These are phyloP conservation scores for Tinea semifulvella DNA, from an alignment of 2,888 invertebrate genomes.

Conservation along the genomic window DNA sequence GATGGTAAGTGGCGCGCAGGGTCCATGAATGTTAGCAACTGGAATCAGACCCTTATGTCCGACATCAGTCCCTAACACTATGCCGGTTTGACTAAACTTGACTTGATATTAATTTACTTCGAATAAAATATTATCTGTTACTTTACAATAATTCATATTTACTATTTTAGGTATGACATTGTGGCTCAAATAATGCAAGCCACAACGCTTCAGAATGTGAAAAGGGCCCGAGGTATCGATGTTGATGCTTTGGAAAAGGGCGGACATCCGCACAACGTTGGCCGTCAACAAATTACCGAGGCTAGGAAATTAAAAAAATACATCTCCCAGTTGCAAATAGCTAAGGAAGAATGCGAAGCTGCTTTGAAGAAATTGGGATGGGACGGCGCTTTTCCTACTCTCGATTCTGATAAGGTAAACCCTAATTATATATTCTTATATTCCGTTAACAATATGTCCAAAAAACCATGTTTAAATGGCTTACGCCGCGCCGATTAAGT, in stretches of 20 bases:
- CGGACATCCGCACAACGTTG: constrained; percentile 63
- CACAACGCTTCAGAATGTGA: constrained; percentile 88
- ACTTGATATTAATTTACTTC: too few species aligned
- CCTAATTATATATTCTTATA: too few species aligned
- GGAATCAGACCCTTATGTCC: too few species aligned
- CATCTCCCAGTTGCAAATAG: constrained; percentile 81
- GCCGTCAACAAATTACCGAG: constrained; percentile 81
- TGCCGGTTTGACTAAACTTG: too few species aligned
- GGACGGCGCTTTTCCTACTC: constrained; percentile 74
- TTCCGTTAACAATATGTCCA: too few species aligned
- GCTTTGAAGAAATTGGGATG: constrained; percentile 78
- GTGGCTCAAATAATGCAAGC: constrained; percentile 95
- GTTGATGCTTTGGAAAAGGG: constrained; percentile 65
- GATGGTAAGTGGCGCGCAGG: too few species aligned
- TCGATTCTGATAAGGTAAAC: constrained; percentile 43
- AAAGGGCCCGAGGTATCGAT: constrained; percentile 83
- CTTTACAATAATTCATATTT: too few species aligned
- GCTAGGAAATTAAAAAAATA: constrained; percentile 86
- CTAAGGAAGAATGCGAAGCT: constrained; percentile 83
- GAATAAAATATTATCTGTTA: too few species aligned
- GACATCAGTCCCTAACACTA: too few species aligned
- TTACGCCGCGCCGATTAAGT: too few species aligned
- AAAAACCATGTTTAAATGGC: too few species aligned
- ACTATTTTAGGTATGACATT: constrained; percentile 76
- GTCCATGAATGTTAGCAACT: too few species aligned